Evolutionary conservation across 37 sponge, comb jelly and placozoan species (phyloP), one percentile per base, ranked within the genome.

Genomic region (Cladorhizidae sp.): DNA sequence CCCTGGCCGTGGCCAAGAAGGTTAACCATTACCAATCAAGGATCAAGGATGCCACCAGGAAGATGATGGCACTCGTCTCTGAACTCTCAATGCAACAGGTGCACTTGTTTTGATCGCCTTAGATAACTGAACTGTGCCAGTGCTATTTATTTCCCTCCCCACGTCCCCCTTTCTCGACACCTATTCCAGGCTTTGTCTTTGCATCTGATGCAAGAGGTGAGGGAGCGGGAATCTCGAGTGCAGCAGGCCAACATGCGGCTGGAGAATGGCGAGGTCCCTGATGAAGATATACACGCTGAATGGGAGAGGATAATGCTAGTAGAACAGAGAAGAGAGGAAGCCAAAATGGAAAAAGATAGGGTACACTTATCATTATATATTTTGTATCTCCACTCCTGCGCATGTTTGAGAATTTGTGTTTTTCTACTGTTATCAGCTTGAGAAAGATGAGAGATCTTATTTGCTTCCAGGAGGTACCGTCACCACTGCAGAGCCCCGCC

Each of bases 51-150:
- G 52, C 83, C 28, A 96, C 95, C 15, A 80, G 86, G 37, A 98
- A 96, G 80, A 94, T 94, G 86, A 98, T 96, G 99, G 92, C 97
- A 15, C 65, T 92, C 0, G 87, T 98, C 21, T 96, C 99, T 5
- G 97, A 98, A 51, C 81, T 98, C 17, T 88, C 97, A 36, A 94
- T 98, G 97, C 81, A 89, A 21, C 96, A 95, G 89, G 97, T 93
- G 41, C 28, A 26, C n/a, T 59, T 3, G 5, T 17, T 45, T 12
- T 9, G 8, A 45, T 9, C 9, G 9, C 49, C 5, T 45, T 45
- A 45, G 49, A 9, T 45, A 45, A 12, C 33, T 50, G 35, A 17
- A 71, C 42, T 33, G 59, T 17, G 17, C 43, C 21, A 21, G 42
- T 26, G 26, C 29, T 65, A 32, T 36, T 5, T 20, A n/a, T n/a